Evolutionary conservation across 2,888 invertebrate species (phyloP).

Genomic region (Fragum fragum): DNA sequence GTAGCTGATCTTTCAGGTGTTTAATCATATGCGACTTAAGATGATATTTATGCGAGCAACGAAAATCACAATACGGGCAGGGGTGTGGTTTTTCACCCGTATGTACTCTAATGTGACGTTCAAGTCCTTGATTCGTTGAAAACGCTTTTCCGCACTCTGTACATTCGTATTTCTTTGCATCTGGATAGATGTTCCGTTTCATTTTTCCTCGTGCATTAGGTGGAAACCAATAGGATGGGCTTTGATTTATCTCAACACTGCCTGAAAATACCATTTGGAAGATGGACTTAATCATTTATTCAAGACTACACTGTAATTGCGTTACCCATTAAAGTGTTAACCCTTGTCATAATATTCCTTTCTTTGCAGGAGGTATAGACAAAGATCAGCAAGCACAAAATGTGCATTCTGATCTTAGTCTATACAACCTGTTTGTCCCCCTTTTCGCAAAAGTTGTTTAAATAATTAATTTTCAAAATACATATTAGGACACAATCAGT

Average conservation of each 20-base stretch:
- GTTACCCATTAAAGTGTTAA: no score
- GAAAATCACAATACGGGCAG: conserved; percentile 36
- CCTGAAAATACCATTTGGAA: background rate
- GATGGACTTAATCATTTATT: no score
- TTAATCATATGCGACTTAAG: conserved; percentile 16
- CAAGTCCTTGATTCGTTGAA: conserved; percentile 43
- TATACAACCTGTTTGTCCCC: no score
- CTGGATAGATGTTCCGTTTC: background rate
- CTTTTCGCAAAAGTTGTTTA: no score
- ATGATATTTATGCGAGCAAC: conserved; percentile 30
- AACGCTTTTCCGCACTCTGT: conserved; percentile 46
- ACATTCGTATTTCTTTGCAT: conserved; percentile 3
- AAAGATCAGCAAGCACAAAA: no score
- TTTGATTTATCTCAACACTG: background rate
- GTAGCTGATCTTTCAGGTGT: background rate
- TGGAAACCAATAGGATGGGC: background rate
- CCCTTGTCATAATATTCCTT: no score
- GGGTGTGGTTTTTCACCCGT: conserved; percentile 55
- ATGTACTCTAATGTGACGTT: conserved; percentile 50
- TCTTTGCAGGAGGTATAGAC: no score
- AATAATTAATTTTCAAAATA: no score
- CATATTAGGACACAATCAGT: no score
- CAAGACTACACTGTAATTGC: no score
- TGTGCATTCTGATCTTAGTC: no score
- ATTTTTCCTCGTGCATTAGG: background rate